phyloP scores from a whole-genome alignment of 1,140 invertebrate genomes.

The Lasaia peninsularis region DNA sequence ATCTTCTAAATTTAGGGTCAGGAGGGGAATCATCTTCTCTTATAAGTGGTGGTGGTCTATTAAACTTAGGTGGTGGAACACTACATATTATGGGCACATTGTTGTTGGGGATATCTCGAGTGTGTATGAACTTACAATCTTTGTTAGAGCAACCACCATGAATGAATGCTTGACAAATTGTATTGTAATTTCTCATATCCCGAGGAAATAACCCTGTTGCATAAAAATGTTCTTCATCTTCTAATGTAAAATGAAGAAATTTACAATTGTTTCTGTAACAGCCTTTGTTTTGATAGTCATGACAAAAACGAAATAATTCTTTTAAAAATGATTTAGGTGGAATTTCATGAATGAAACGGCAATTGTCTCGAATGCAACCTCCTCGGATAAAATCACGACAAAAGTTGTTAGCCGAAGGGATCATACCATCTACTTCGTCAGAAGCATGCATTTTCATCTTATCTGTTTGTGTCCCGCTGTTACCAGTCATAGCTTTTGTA shows the following conservation, averaged over 20 bases:
- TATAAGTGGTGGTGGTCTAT: conserved; percentile 41
- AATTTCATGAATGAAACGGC: conserved; percentile 59
- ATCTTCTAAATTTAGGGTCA: conserved; percentile 62
- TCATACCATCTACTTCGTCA: conserved; percentile 35
- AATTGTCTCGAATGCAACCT: conserved; percentile 56
- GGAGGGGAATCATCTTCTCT: conserved; percentile 63
- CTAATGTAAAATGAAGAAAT: conserved; percentile 54
- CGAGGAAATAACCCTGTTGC: conserved; percentile 51
- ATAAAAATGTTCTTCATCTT: conserved; percentile 64
- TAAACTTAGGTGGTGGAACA: conserved; percentile 42
- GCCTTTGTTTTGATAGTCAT: conserved; percentile 70
- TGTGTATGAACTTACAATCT: conserved; percentile 54
- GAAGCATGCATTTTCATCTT: conserved; percentile 41
- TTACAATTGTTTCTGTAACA: conserved; percentile 64
- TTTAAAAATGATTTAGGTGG: conserved; percentile 52
- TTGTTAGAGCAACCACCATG: conserved; percentile 48
- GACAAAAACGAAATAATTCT: conserved; percentile 65
- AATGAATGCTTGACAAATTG: conserved; percentile 50
- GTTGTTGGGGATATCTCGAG: conserved; percentile 40
- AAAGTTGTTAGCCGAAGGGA: conserved; percentile 38
- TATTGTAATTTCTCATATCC: conserved; percentile 33
- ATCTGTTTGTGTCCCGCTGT: conserved; percentile 25
- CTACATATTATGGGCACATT: conserved; percentile 37
- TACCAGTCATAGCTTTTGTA: conserved; percentile 33
- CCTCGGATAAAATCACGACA: conserved; percentile 65